Conservation (phyloP, 2,888 invertebrate genomes). For the Anarsia innoxiella region DNA sequence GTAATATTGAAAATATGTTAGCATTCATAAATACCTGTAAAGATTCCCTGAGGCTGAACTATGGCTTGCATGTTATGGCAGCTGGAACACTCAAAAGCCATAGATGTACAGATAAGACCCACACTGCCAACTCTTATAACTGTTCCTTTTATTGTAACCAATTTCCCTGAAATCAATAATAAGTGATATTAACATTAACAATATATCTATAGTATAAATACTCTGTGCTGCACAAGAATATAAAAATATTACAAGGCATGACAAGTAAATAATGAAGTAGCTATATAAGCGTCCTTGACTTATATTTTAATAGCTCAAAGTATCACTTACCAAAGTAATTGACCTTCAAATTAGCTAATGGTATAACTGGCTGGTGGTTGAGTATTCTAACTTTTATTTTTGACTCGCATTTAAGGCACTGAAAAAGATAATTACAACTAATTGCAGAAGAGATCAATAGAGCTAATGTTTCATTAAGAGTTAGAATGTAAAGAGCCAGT, state of each 20-base stretch:
- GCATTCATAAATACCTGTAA: no score
- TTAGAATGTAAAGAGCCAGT: no score
- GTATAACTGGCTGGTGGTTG: constrained; percentile 78
- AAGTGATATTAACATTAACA: not conserved
- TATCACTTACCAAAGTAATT: constrained; percentile 81
- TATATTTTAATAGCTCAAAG: no score
- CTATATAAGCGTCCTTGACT: no score
- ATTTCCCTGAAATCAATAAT: constrained; percentile 79
- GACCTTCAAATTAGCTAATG: constrained; percentile 81
- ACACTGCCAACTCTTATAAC: constrained; percentile 87
- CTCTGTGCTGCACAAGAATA: no score
- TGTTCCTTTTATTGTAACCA: constrained; percentile 88
- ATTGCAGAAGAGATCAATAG: no score
- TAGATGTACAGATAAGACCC: constrained; percentile 82
- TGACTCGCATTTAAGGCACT: constrained; percentile 60
- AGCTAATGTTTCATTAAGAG: no score
- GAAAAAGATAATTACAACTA: constrained; percentile 28
- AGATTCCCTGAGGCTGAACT: constrained; percentile 74
- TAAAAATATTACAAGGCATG: no score
- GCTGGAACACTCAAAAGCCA: constrained; percentile 84
- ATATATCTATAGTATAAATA: no score
- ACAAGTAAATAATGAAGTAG: no score
- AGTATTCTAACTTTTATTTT: constrained; percentile 57
- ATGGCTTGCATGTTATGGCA: constrained; percentile 81
- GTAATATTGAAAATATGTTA: no score